Base-by-base conservation (phyloP, 2,888 invertebrate genomes). In the Drosophila mimetica region DNA sequence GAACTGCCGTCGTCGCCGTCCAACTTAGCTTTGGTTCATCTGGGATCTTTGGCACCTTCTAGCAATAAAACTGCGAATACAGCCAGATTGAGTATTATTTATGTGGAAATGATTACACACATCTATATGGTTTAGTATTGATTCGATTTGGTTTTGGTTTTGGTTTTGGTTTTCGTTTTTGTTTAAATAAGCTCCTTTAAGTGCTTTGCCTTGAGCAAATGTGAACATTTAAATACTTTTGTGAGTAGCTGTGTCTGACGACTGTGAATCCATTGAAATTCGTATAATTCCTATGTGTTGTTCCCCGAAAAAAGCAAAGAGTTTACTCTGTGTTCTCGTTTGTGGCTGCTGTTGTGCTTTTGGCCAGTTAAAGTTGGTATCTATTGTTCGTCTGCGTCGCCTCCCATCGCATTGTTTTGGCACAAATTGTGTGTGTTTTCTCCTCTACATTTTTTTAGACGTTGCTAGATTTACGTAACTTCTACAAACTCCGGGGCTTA, bases 251-350 rank as follows among this genome's bases (percentile, higher is more conserved):
- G 74, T 83, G 74, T 83, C 71, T 79, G 71, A 34, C 65, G 65
- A 72, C 53, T 72, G 65, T 72, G 73, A 70, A 72, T 70, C 65
- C 65, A 70, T 71, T 88, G 89, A 90, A 90, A 90, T 90, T 90
- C 90, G 91, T 89, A 81, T 89, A 89, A 90, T 90, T 90, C 90
- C 90, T 87, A 82, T 87, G 90, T 89, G 78, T 90, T 90, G 90
- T 87, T 90, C 89, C 90, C 90, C 82, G 73, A 73, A 83, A 89
- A 73, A 88, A 81, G 77, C 73, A 83, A 77, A 66, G 52, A 76
- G 75, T 77, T 76, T 61, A 64, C 67, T 59, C 82, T 74, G 55
- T 67, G 63, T 74, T 74, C 59, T 61, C 76, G 55, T 74, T 64
- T 55, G 48, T 41, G 50, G 53, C 36, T 46, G 37, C 37, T 61